phyloP scores from a whole-genome alignment of 2,888 invertebrate species.

The Boloria selene region DNA sequence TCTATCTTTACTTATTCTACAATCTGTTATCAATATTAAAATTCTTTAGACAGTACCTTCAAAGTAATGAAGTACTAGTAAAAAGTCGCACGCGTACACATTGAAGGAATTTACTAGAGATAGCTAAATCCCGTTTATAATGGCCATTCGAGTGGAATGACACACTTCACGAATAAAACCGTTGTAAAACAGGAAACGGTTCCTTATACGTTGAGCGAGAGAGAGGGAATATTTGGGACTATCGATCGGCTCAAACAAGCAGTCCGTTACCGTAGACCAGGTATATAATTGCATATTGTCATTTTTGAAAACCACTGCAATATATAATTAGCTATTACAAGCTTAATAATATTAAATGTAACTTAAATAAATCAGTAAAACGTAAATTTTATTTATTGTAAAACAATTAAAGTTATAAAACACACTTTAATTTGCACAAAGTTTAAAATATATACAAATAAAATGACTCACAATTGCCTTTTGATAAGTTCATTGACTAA shows the following conservation, averaged over 20 bases:
- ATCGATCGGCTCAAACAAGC: conserved; percentile 43
- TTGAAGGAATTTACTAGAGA: conserved; percentile 2
- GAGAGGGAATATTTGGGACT: conserved; percentile 43
- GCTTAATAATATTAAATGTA: too few species aligned
- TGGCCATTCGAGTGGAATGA: conserved; percentile 20
- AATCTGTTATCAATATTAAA: too few species aligned
- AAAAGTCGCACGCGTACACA: not conserved
- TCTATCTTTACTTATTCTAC: too few species aligned
- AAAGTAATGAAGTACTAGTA: not conserved
- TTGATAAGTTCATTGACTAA: conserved; percentile 3
- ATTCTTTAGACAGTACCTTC: too few species aligned
- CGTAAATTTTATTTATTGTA: too few species aligned
- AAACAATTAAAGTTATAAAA: too few species aligned
- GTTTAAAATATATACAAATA: conserved; percentile 1
- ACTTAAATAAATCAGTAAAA: too few species aligned
- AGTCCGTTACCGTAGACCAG: conserved; percentile 37
- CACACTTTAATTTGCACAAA: too few species aligned
- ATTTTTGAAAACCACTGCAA: not conserved
- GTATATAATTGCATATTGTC: conserved; percentile 38
- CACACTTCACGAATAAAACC: conserved; percentile 26
- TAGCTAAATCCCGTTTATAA: conserved; percentile 12
- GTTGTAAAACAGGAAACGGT: conserved; percentile 39
- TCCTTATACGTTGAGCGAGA: conserved; percentile 39
- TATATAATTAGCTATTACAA: not conserved
- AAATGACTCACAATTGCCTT: not conserved